Evolutionary conservation across 2,888 invertebrate species (phyloP).

Genomic region (Agapostemon virescens): DNA sequence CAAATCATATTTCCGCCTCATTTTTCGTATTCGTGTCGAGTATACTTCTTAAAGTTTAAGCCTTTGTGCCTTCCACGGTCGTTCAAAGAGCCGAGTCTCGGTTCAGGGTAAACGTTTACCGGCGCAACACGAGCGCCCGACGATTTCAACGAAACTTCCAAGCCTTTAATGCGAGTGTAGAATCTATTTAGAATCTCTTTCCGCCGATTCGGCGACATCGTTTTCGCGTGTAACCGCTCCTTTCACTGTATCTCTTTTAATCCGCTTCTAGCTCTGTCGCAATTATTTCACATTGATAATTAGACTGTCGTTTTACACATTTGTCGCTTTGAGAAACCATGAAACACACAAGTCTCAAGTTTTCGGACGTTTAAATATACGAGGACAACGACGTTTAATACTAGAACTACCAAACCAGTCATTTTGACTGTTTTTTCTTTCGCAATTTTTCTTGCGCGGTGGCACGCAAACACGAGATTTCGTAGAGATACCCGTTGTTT

Average conservation of each 20-base stretch:
- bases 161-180: conserved; percentile 6
- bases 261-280: neutral
- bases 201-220: neutral
- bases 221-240: neutral
- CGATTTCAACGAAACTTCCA: neutral
- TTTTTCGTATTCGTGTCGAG: conserved; percentile 53
- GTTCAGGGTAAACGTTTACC: conserved; percentile 42
- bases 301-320: neutral
- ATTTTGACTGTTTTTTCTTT: no score
- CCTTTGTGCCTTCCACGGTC: conserved; percentile 23
- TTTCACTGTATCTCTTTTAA: neutral
- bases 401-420: no score
- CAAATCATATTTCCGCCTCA: conserved; percentile 46
- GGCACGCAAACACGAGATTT: no score
- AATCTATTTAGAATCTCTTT: conserved; percentile 5
- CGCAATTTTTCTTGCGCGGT: no score
- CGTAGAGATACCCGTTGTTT: no score
- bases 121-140: conserved; percentile 6
- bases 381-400: no score
- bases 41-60: conserved; percentile 33
- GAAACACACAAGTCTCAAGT: neutral
- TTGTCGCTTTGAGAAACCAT: neutral
- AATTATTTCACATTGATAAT: neutral
- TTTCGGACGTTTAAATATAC: no score
- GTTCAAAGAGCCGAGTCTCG: conserved; percentile 39